Evolutionary conservation across 2,797 vertebrate genomes (phyloP).

Genomic region (Glossophaga mutica): DNA sequence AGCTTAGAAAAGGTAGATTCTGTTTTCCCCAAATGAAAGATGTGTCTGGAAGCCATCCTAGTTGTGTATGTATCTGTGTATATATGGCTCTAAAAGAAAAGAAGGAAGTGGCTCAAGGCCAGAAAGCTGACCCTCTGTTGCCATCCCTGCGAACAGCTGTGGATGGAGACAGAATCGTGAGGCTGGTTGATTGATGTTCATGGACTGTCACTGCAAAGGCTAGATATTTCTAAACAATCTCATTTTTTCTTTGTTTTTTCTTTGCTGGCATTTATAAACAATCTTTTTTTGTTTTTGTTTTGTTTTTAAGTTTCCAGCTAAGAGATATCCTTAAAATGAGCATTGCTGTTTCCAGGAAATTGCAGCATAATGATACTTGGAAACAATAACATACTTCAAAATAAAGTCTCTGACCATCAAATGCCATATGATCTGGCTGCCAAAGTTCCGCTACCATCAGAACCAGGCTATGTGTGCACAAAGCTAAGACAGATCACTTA

Average conservation of each 20-base stretch:
- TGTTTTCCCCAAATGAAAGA: neutral
- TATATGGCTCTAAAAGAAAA: neutral
- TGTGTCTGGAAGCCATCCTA: neutral
- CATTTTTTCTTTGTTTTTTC: neutral
- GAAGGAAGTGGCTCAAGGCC: neutral
- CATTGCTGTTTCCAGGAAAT: neutral
- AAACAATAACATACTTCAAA: slow-evolving; percentile 16
- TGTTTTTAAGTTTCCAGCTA: slow-evolving; percentile 1
- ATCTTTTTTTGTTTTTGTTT: neutral
- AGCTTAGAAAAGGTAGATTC: neutral
- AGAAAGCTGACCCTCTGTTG: neutral
- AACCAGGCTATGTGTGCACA: neutral
- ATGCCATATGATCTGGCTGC: neutral
- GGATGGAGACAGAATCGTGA: neutral
- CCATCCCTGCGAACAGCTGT: neutral
- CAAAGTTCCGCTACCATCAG: neutral
- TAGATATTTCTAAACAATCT: neutral
- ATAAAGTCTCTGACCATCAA: neutral
- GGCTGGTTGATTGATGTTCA: neutral
- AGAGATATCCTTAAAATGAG: neutral
- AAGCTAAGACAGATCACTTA: neutral
- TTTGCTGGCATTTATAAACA: neutral
- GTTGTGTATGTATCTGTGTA: neutral
- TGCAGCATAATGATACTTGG: neutral
- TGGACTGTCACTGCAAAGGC: neutral